Conservation (phyloP, 2,113 vertebrate species). For the Brachypteracias leptosomus region DNA sequence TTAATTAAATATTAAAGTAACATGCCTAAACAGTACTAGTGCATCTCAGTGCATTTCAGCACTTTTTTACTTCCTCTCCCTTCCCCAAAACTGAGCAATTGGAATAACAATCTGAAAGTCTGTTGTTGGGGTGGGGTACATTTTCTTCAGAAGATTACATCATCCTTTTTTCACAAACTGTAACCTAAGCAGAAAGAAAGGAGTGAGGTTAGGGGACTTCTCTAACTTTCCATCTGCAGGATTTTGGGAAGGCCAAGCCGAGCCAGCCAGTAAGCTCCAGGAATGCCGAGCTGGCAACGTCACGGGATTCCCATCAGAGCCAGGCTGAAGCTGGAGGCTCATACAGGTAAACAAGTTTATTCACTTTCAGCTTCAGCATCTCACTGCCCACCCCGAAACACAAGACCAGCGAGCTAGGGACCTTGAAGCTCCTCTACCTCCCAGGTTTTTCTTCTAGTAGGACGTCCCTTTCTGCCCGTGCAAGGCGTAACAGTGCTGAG, state of each 20-base stretch:
- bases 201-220: neutral
- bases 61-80: neutral
- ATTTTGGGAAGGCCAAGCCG: neutral
- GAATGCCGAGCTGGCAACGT: neutral
- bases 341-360: neutral
- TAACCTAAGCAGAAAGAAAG: neutral
- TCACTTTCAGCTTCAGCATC: neutral
- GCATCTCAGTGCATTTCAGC: neutral
- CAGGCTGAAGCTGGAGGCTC: neutral
- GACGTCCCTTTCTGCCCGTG: neutral
- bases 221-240: neutral
- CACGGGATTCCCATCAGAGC: neutral
- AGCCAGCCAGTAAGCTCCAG: neutral
- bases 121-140: neutral
- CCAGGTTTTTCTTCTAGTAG: neutral
- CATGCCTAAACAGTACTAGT: neutral
- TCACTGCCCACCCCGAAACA: accelerated
- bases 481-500: accelerated
- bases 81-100: neutral
- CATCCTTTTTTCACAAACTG: neutral
- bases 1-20: neutral
- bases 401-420: neutral
- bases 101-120: neutral
- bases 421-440: neutral
- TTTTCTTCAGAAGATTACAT: neutral